Evolutionary conservation across 2,888 invertebrate species (phyloP).

Genomic region (Yponomeuta sedellus): DNA sequence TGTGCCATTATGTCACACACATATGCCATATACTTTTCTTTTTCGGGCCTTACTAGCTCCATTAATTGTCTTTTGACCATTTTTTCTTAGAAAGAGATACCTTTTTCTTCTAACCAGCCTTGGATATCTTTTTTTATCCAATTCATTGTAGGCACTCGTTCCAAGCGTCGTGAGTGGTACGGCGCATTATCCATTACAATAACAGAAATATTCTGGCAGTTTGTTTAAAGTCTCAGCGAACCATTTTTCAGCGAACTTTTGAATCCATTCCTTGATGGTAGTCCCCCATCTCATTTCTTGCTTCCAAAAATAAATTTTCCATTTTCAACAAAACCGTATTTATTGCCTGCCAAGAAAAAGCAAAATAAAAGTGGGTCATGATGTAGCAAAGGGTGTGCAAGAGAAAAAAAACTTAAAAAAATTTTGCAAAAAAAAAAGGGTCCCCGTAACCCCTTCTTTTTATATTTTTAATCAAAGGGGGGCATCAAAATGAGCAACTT

Average conservation of each 20-base stretch:
- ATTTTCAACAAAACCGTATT: constrained; percentile 24
- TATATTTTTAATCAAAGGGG: too few relatives aligned
- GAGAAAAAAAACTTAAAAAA: too few relatives aligned
- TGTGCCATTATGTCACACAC: constrained; percentile 4
- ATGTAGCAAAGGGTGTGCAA: too few relatives aligned
- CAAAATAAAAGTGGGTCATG: too few relatives aligned
- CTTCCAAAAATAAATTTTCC: constrained; percentile 24
- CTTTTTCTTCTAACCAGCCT: constrained; percentile 18
- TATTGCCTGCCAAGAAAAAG: constrained; percentile 17
- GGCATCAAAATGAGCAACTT: too few relatives aligned
- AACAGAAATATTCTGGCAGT: constrained; percentile 15
- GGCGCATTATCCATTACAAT: too few relatives aligned
- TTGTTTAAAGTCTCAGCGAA: constrained; percentile 15
- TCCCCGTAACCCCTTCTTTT: too few relatives aligned
- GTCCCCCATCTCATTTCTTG: constrained; percentile 21
- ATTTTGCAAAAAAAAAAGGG: too few relatives aligned
- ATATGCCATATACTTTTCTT: not conserved
- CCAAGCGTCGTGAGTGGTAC: constrained; percentile 20
- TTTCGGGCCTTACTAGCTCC: not conserved
- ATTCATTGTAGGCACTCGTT: constrained; percentile 20
- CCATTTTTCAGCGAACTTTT: constrained; percentile 25
- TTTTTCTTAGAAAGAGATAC: constrained; percentile 10
- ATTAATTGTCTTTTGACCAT: constrained; percentile 17
- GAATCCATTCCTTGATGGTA: constrained; percentile 25
- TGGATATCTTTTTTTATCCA: constrained; percentile 21